A percentile compares a stretch with the other conserved stretches of the same genome.
phyloP scores from a whole-genome alignment of 2,888 invertebrate species.

The Atethmia centrago region DNA sequence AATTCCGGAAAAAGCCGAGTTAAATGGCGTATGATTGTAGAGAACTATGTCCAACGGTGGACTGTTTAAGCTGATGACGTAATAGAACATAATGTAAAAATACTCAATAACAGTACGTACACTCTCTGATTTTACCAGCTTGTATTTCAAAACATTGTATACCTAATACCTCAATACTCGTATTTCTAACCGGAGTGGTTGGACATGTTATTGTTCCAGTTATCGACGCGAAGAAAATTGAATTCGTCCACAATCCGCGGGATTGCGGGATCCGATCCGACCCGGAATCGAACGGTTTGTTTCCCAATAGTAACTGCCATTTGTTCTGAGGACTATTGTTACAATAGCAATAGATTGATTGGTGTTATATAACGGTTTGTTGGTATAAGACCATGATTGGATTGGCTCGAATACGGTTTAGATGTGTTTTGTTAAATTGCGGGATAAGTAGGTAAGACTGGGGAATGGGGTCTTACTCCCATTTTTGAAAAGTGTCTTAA shows the following conservation, averaged over 20 bases:
- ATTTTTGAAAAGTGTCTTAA: too few species aligned
- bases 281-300: conserved; percentile 81
- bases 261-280: conserved; percentile 79
- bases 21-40: background rate
- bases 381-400: conserved; percentile 53
- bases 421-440: conserved; percentile 33
- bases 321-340: conserved; percentile 71
- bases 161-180: conserved; percentile 45
- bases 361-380: conserved; percentile 57
- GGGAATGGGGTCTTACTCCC: too few species aligned
- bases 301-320: conserved; percentile 77
- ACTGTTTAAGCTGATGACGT: background rate
- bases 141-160: conserved; percentile 38
- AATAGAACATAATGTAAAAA: background rate
- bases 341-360: conserved; percentile 65
- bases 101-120: background rate
- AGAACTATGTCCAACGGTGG: background rate
- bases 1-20: background rate
- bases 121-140: background rate
- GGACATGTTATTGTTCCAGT: conserved; percentile 80
- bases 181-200: conserved; percentile 51
- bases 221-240: conserved; percentile 87
- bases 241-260: conserved; percentile 87
- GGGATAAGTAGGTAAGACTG: conserved; percentile 8
- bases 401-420: conserved; percentile 31